These are phyloP conservation scores for Chrysolina oricalcia DNA, from an alignment of 2,888 invertebrate genomes.

Conservation along the genomic window DNA sequence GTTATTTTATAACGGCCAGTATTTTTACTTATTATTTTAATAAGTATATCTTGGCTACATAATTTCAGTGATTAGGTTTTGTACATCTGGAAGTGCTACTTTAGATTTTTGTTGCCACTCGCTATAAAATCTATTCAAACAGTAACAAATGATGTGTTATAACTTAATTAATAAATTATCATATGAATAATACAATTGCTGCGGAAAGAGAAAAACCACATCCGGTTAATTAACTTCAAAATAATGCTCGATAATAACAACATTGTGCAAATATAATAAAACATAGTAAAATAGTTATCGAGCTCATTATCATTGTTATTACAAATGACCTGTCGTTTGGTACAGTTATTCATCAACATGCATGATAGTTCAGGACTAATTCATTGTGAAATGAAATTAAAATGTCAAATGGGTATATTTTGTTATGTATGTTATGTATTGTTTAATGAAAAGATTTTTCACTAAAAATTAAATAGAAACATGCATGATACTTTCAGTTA, in stretches of 20 bases:
- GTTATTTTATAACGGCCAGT: too few species aligned
- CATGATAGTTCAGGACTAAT: constrained; percentile 31
- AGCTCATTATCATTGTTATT: constrained; percentile 51
- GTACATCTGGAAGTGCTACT: constrained; percentile 4
- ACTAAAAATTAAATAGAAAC: too few species aligned
- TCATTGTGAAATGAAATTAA: constrained; percentile 26
- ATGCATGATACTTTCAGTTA: too few species aligned
- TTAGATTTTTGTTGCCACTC: neutral
- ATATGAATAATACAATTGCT: constrained; percentile 57
- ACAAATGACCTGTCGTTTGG: constrained; percentile 46
- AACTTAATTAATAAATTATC: constrained; percentile 57
- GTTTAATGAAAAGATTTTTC: too few species aligned
- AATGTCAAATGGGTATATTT: constrained; percentile 7
- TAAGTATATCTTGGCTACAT: neutral
- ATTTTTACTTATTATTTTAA: too few species aligned
- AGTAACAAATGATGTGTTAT: constrained; percentile 54
- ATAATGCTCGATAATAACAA: constrained; percentile 53
- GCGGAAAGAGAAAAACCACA: constrained; percentile 58
- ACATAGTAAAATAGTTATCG: constrained; percentile 50
- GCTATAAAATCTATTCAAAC: neutral
- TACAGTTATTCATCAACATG: constrained; percentile 37
- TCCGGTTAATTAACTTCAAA: constrained; percentile 57
- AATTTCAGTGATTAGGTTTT: neutral
- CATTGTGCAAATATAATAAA: constrained; percentile 54
- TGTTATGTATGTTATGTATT: too few species aligned